Evolutionary conservation across 1,140 invertebrate genomes (phyloP), one percentile per base, ranked within the genome.

Genomic region (Dinoponera quadriceps): DNA sequence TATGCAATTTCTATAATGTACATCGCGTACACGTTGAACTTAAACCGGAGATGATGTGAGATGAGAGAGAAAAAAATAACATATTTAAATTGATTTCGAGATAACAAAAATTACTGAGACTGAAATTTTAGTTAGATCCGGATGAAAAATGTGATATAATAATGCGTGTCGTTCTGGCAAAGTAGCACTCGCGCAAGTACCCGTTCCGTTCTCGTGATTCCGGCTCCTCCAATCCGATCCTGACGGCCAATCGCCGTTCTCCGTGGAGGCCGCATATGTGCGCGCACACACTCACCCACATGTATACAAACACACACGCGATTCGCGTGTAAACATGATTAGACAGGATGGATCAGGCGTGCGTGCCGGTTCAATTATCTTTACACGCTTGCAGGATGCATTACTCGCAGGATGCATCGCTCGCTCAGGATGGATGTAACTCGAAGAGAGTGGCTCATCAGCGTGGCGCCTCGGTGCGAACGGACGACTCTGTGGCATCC

Each of bases 311-410:
- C 7, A 44, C 38, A 44, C 38, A 44, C 38, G 20, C 29, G 54
- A 9, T 44, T n/a, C 44, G 51, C 49, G 54, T 78, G 62, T 66
- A 81, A 81, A 83, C 73, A 80, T 75, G 83, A 88, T 88, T 88
- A 85, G 73, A 59, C 75, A 77, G 62, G 62, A 33, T 29, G 33
- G 73, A 57, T 54, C 73, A 29, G 33, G 49, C 33, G 27, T 44
- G 22, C 38, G 69, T 59, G 60, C 18, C 87, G 66, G 80, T 54
- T 62, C 69, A 77, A 85, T 78, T 75, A 73, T 82, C 83, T 85
- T 85, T 65, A 33, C 73, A 33, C 65, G 51, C 38, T 48, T 48
- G 75, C 57, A 68, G 77, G 44, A 51, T 49, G 14, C n/a, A 13
- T 51, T 57, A 33, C 25, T 51, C n/a, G 20, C 16, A 22, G 44